Base-by-base conservation (phyloP, 2,888 invertebrate species). In the Pammene fasciana region DNA sequence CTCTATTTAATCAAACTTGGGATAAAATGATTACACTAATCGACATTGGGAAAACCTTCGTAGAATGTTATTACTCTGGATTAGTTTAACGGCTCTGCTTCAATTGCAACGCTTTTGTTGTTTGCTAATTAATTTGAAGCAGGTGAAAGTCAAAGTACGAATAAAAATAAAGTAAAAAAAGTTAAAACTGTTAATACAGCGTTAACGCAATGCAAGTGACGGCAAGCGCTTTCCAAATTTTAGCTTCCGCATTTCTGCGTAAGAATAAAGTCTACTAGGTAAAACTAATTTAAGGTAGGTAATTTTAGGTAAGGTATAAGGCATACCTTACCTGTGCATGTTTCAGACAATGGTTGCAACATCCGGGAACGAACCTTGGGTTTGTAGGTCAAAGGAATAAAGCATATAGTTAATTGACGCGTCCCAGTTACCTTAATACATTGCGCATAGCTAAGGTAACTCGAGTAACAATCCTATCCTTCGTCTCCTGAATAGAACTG, bases 381-480 rank as follows among this genome's bases (percentile, higher is more conserved):
- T 64, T 68, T 68, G 43, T 36, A 68, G 68, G 68, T 52, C 50
- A 56, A 34, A 64, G 60, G 67, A 46, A 67, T 61, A 67, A 67
- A 67, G 52, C 52, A 67, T 16, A 67, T 48, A 62, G 50, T 50
- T 52, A 62, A 62, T 62, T 52, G 50, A 52, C 16, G 54, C 36
- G 54, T 45, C 36, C 52, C 45, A 54, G 54, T 41, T 52, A 59
- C 18, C 50, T 50, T 41, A 62, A 62, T 62, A 50, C 50, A 16
- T 66, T 41, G n/a, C 16, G 50, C 18, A 34, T 50, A 52, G 34
- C 41, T 52, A 38, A 13, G 16, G 13, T 61, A 38, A 38, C 50
- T 38, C 18, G 6, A 13, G 34, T n/a, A 34, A 34, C 13, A n/a
- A 36, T 50, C 5, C 8, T 57, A 16, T 18, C 26, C 26, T 26